Percentiles rank a stretch among this genome's conserved stretches.
These are phyloP conservation scores for Chaetodon trifascialis DNA, from an alignment of 2,113 vertebrate species.

Conservation along the genomic window DNA sequence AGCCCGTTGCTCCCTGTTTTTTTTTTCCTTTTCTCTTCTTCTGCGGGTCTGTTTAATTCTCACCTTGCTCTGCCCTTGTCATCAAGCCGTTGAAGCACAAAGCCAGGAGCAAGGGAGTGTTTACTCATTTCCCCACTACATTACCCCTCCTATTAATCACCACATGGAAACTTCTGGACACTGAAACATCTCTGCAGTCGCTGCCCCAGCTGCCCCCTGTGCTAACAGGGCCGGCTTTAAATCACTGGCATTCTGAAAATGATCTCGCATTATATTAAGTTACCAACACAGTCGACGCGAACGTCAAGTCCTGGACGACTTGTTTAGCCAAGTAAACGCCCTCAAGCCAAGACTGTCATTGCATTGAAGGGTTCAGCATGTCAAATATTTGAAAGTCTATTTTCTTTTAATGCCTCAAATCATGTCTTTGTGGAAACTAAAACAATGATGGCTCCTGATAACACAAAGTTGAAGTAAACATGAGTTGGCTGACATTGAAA, in stretches of 20 bases:
- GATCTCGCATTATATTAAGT: background rate
- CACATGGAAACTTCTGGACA: slow-evolving; percentile 98
- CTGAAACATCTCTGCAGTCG: slow-evolving; percentile 94
- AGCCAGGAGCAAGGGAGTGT: slow-evolving; percentile 99
- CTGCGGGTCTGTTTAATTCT: slow-evolving; percentile 97
- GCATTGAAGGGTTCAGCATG: slow-evolving; percentile 25
- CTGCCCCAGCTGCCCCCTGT: slow-evolving; percentile 72
- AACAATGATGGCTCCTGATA: slow-evolving; percentile 44
- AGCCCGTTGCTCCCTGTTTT: slow-evolving; percentile 53
- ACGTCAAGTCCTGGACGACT: background rate
- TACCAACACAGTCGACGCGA: background rate
- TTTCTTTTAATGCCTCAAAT: slow-evolving; percentile 16
- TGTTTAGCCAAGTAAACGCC: slow-evolving; percentile 36
- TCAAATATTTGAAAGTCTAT: slow-evolving; percentile 20
- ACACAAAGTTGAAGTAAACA: slow-evolving; percentile 67
- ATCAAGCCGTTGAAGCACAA: slow-evolving; percentile 99
- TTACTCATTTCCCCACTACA: slow-evolving; percentile 99
- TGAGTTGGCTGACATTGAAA: slow-evolving; percentile 78
- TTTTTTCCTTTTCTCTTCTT: slow-evolving; percentile 80
- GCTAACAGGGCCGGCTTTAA: slow-evolving; percentile 68
- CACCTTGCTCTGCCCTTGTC: slow-evolving; percentile 99
- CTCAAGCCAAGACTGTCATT: slow-evolving; percentile 8
- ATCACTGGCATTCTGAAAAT: slow-evolving; percentile 51
- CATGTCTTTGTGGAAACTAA: slow-evolving; percentile 24
- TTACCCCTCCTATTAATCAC: slow-evolving; percentile 99